phyloP scores from a whole-genome alignment of 2,797 vertebrate genomes.

The Karalla daura region DNA sequence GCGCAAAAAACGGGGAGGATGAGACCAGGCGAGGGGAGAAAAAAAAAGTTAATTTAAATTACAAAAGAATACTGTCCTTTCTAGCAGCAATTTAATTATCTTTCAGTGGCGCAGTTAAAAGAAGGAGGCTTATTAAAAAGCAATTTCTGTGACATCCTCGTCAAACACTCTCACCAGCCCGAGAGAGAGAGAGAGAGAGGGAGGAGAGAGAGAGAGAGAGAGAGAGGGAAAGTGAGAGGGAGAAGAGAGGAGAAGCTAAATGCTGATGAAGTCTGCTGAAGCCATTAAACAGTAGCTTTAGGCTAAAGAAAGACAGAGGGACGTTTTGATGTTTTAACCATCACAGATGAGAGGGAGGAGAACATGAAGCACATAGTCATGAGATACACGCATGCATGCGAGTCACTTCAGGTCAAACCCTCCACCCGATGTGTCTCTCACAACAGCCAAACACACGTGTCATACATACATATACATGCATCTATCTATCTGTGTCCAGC shows the following conservation, averaged over 20 bases:
- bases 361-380: slow-evolving; percentile 70
- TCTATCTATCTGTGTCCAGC: neutral
- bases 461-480: neutral
- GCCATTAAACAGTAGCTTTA: slow-evolving; percentile 87
- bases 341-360: slow-evolving; percentile 77
- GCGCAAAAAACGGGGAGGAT: slow-evolving; percentile 64
- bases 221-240: slow-evolving; percentile 38
- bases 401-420: slow-evolving; percentile 67
- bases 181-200: slow-evolving; percentile 36
- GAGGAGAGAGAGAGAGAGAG: slow-evolving; percentile 37
- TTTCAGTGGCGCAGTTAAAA: slow-evolving; percentile 84
- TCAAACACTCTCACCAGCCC: slow-evolving; percentile 81
- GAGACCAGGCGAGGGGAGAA: slow-evolving; percentile 61
- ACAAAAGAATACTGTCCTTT: slow-evolving; percentile 88
- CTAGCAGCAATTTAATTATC: slow-evolving; percentile 87
- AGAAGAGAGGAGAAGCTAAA: slow-evolving; percentile 71
- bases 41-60: slow-evolving; percentile 87
- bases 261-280: slow-evolving; percentile 84
- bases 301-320: slow-evolving; percentile 82
- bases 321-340: slow-evolving; percentile 87
- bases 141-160: slow-evolving; percentile 84
- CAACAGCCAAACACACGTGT: slow-evolving; percentile 11
- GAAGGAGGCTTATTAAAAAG: slow-evolving; percentile 87
- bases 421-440: slow-evolving; percentile 27
- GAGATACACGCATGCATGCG: slow-evolving; percentile 64